phyloP scores from a whole-genome alignment of 2,797 vertebrate species.

The Euphonia xanthogaster region DNA sequence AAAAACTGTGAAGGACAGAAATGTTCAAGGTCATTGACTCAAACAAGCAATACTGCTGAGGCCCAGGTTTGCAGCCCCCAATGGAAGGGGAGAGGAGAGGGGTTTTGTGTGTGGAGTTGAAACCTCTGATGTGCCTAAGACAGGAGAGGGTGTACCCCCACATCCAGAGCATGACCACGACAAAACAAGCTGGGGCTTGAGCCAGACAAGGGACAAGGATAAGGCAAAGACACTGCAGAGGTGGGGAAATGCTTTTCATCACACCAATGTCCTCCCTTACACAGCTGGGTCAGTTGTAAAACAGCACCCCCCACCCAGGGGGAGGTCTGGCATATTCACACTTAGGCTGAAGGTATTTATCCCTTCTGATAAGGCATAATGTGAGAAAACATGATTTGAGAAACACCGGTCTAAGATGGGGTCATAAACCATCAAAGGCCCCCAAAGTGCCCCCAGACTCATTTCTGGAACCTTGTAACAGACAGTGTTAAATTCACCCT shows the following conservation, averaged over 20 bases:
- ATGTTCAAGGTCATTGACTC: not conserved
- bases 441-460: not conserved
- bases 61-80: not conserved
- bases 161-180: fast-evolving
- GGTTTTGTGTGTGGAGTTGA: not conserved
- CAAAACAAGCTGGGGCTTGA: not conserved
- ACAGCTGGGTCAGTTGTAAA: not conserved
- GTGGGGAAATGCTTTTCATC: not conserved
- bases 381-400: not conserved
- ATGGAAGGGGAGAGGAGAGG: not conserved
- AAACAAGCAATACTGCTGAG: not conserved
- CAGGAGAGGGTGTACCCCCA: not conserved
- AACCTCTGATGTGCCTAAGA: not conserved
- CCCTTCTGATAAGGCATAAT: not conserved
- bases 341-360: not conserved
- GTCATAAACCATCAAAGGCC: not conserved
- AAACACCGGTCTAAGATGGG: not conserved
- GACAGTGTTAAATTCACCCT: not conserved
- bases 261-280: not conserved
- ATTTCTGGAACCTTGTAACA: not conserved
- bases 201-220: not conserved
- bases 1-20: not conserved
- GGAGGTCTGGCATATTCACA: not conserved
- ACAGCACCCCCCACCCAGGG: not conserved
- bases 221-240: not conserved